A percentile compares a stretch with the other conserved stretches of the same genome.
phyloP scores from a whole-genome alignment of 2,888 invertebrate genomes.

The Apamea sordens region DNA sequence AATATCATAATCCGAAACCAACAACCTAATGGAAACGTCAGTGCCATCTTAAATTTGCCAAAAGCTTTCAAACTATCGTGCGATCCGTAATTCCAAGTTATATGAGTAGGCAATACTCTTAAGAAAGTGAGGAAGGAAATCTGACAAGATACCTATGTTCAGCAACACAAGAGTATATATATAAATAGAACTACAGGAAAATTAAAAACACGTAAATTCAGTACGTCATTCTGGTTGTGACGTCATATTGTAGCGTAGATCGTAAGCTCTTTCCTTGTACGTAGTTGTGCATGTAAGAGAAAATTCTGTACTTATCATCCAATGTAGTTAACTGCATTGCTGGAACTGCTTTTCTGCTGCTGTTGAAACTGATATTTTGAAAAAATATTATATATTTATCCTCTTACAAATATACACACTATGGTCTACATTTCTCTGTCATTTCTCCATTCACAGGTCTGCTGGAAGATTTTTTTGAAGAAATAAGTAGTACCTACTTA shows the following conservation, averaged over 20 bases:
- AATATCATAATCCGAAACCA: background rate
- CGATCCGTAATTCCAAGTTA: background rate
- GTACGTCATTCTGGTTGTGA: constrained; percentile 22
- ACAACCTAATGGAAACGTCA: background rate
- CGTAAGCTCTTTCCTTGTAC: constrained; percentile 13
- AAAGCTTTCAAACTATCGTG: no score
- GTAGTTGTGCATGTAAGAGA: background rate
- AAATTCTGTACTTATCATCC: background rate
- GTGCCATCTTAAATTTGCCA: background rate
- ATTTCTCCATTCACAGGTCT: background rate
- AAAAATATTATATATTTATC: no score
- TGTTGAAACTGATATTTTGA: no score
- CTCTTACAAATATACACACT: background rate
- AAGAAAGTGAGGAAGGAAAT: background rate
- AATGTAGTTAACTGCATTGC: background rate
- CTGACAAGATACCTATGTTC: background rate
- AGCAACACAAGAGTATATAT: background rate
- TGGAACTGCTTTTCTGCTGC: no score
- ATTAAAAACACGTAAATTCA: background rate
- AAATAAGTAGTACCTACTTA: no score
- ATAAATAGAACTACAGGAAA: background rate
- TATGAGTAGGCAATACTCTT: background rate
- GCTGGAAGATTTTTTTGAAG: background rate
- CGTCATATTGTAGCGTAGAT: constrained; percentile 14
- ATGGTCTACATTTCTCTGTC: background rate